phyloP scores from a whole-genome alignment of 2,113 vertebrate genomes.

The Cyprinodon tularosa region DNA sequence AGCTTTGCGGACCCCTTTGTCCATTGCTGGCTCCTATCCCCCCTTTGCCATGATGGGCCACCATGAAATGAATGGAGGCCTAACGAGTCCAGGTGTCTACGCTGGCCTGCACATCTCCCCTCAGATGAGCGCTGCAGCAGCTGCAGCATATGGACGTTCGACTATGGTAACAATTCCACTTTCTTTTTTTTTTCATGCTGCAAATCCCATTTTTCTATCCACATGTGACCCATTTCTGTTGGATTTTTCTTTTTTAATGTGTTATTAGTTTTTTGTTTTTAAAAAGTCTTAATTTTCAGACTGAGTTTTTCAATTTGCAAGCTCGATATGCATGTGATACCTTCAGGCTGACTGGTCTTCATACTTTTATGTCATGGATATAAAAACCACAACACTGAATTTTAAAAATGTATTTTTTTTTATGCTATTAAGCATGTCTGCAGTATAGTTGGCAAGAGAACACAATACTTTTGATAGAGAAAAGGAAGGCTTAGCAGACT shows the following conservation, averaged over 20 bases:
- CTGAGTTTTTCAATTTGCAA: no score
- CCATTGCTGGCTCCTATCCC: conserved; percentile 89
- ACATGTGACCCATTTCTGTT: no score
- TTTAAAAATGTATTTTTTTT: no score
- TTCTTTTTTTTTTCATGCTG: neutral
- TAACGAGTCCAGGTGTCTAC: conserved; percentile 91
- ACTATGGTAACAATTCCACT: conserved; percentile 85
- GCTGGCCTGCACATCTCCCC: conserved; percentile 93
- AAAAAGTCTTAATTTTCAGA: no score
- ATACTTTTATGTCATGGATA: no score
- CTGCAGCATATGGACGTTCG: conserved; percentile 87
- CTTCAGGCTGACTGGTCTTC: no score
- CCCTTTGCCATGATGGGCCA: conserved; percentile 97
- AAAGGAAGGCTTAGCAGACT: neutral
- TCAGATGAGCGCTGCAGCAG: conserved; percentile 91
- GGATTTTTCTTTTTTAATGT: no score
- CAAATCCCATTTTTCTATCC: neutral
- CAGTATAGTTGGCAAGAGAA: neutral
- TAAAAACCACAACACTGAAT: no score
- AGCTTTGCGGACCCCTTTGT: conserved; percentile 90
- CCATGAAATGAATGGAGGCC: conserved; percentile 93
- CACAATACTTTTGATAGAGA: neutral
- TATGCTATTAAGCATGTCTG: neutral
- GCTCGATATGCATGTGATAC: no score
- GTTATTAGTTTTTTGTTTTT: no score